These are phyloP conservation scores for Magallana gigas DNA, from an alignment of 1,140 invertebrate species.

Conservation along the genomic window DNA sequence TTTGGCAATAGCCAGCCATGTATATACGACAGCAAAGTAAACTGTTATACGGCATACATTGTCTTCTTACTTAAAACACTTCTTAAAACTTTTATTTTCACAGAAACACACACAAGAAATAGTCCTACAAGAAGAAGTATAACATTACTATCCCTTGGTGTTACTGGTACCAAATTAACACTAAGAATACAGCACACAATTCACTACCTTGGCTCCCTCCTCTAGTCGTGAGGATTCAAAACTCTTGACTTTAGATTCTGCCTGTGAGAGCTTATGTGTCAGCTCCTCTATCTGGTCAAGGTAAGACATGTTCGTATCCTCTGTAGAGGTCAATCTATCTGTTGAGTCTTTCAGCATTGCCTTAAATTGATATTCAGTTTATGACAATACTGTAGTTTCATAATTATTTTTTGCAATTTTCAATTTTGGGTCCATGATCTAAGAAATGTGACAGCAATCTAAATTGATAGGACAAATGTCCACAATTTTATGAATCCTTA, in stretches of 20 bases:
- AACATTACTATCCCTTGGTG: background rate
- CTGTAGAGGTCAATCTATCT: conserved; percentile 60
- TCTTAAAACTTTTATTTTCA: conserved; percentile 17
- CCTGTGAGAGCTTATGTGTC: conserved; percentile 73
- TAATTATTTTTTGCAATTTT: background rate
- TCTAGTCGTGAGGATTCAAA: conserved; percentile 69
- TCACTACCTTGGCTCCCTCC: conserved; percentile 73
- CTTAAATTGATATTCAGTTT: conserved; percentile 40
- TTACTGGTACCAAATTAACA: background rate
- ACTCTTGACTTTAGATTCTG: conserved; percentile 71
- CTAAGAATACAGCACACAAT: background rate
- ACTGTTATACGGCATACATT: no score
- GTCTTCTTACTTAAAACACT: background rate
- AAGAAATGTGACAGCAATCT: background rate
- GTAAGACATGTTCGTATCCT: conserved; percentile 68
- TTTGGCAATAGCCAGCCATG: background rate
- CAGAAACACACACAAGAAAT: conserved; percentile 23
- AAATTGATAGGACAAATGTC: background rate
- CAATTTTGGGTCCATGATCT: background rate
- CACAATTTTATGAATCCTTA: no score
- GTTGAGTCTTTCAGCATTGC: conserved; percentile 58
- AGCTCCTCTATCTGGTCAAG: conserved; percentile 77
- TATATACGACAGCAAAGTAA: no score
- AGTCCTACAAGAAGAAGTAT: background rate
- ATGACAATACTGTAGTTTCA: background rate